Evolutionary conservation across 2,113 vertebrate genomes (phyloP), one percentile per base, ranked within the genome.

Genomic region (Peromyscus californicus): DNA sequence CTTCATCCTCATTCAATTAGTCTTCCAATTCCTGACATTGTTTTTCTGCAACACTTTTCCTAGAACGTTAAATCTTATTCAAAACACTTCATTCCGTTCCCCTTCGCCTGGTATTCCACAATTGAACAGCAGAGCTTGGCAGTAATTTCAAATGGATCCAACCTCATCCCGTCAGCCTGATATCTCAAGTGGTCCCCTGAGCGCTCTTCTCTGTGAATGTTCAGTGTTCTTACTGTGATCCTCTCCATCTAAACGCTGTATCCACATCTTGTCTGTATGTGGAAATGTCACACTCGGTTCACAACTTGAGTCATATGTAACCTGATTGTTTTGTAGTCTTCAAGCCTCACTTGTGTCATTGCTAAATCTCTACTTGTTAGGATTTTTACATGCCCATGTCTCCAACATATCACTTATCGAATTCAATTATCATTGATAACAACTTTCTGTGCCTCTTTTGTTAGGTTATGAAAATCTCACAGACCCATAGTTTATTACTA

Each of bases 21-120:
- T 78, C 74, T 75, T 80, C 74, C 84, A 48, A 90, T n/a, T 80
- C 54, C 85, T 85, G 48, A n/a, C 33, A 36, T 57, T 48, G 83
- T 90, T 83, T 94, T 90, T 61, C 88, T 83, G 75, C 82, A 95
- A 63, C 72, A 91, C 26, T 63, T 92, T 83, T 59, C 70, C 7
- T 59, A 92, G 67, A 26, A 45, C 22, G 93, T 65, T 17, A 54
- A 39, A 21, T 54, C 45, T 82, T 92, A 39, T 59, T 96, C 67
- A 82, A 96, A 80, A 80, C 12, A 48, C 69, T 42, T 36, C 16
- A 21, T 83, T 83, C 57, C 39, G 36, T 59, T 87, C 31, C n/a
- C 69, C 39, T 26, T 61, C 51, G 61, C 79, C 67, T 72, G 33
- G 51, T 79, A 26, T 22, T 67, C 59, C 39, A 51, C 16, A 36